Percentiles rank a stretch among this genome's conserved stretches.
phyloP scores from a whole-genome alignment of 2,888 invertebrate species.

The Leptinotarsa tumamoca region DNA sequence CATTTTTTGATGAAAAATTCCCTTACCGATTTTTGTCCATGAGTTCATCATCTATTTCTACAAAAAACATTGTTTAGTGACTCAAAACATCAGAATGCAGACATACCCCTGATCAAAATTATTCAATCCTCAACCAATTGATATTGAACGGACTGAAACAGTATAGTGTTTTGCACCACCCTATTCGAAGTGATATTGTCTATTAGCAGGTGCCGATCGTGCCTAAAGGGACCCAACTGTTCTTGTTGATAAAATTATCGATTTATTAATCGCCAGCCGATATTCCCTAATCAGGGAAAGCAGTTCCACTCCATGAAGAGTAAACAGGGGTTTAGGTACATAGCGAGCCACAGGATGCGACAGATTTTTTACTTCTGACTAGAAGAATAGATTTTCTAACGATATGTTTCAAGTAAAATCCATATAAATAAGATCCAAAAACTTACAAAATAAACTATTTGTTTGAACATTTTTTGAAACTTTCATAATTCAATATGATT shows the following conservation, averaged over 20 bases:
- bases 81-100: no score
- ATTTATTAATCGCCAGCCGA: not conserved
- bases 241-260: slow-evolving; percentile 13
- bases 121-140: not conserved
- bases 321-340: not conserved
- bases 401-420: no score
- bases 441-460: no score
- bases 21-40: no score
- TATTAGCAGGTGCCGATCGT: not conserved
- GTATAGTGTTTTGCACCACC: not conserved
- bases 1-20: no score
- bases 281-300: slow-evolving; percentile 4
- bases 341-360: not conserved
- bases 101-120: not conserved
- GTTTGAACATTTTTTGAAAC: no score
- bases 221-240: slow-evolving; percentile 3
- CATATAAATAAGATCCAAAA: no score
- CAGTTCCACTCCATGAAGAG: slow-evolving; percentile 5
- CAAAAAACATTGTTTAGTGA: no score
- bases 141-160: not conserved
- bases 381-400: no score
- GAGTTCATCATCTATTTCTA: no score
- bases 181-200: slow-evolving; percentile 2
- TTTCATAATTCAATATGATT: no score
- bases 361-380: no score